Evolutionary conservation across 2,797 vertebrate genomes (phyloP), one percentile per base, ranked within the genome.

Genomic region (Aulostomus chinensis): DNA sequence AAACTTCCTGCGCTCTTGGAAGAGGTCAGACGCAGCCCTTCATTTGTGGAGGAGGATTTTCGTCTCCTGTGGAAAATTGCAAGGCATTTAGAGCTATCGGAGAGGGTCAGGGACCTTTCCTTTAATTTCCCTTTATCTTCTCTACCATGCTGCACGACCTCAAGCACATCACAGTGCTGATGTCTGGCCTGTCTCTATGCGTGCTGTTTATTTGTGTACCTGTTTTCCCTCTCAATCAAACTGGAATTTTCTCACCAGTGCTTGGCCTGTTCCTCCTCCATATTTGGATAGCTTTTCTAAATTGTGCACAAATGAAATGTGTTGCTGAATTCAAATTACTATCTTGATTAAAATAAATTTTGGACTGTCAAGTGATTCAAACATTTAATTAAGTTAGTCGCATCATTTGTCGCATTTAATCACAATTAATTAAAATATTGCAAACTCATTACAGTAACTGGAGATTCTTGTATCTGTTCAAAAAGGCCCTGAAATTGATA

Each of bases 101-200:
- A 88, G 81, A 86, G 83, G 90, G 90, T 93, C 91, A 89, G 58
- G 47, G 81, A 88, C 88, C 90, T 87, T 85, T 87, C 80, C 81
- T 87, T 89, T 91, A 89, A 90, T 91, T 91, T 88, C 78, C 78
- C 84, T 90, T 90, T 90, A 90, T 92, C 91, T 89, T 87, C 79
- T 83, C 79, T 25, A 81, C 71, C 81, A 73, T 88, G 87, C 87
- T 81, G 80, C 70, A 87, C 80, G 83, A 88, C 86, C 90, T 76
- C 78, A 68, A 84, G 77, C 84, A 79, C 86, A 86, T 88, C 76
- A 63, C 69, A 58, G 63, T 58, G 60, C 78, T 72, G 66, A 78
- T 77, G 83, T 78, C 72, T 68, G 69, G 58, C 83, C 74, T 73
- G 67, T 76, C 78, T 83, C 41, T 56, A 15, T 54, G 51, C 68